A percentile compares a stretch with the other conserved stretches of the same genome.
These are phyloP conservation scores for Elysia crispata DNA, from an alignment of 2,888 invertebrate species.

Conservation along the genomic window DNA sequence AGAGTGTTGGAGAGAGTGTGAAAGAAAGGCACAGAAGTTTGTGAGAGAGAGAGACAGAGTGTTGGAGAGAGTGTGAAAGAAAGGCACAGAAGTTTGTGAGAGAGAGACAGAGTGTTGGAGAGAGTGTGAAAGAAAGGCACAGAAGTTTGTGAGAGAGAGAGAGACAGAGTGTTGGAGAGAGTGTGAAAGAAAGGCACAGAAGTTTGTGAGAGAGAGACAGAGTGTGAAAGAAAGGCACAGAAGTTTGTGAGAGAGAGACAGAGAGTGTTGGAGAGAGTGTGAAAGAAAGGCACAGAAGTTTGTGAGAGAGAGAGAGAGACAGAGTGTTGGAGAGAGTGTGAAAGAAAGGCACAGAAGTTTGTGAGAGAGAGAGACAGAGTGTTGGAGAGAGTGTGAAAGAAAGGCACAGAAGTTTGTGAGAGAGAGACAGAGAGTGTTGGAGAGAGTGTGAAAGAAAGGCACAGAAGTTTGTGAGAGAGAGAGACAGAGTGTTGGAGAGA, in stretches of 20 bases:
- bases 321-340: slow-evolving; percentile 13
- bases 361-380: neutral
- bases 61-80: slow-evolving; percentile 1
- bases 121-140: too few species aligned
- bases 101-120: neutral
- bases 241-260: neutral
- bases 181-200: too few species aligned
- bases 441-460: slow-evolving; percentile 4
- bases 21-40: slow-evolving; percentile 24
- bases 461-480: slow-evolving; percentile 1
- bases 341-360: neutral
- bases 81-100: neutral
- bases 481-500: neutral
- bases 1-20: slow-evolving; percentile 16
- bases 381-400: slow-evolving; percentile 22
- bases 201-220: slow-evolving; percentile 1
- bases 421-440: slow-evolving; percentile 25
- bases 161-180: too few species aligned
- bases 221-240: neutral
- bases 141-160: neutral
- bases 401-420: slow-evolving; percentile 20
- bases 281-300: too few species aligned
- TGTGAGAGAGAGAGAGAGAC: neutral
- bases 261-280: neutral
- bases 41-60: slow-evolving; percentile 28